Percentiles rank a stretch among this genome's conserved stretches.
These are phyloP conservation scores for Lampropteryx suffumata DNA, from an alignment of 2,888 invertebrate species.

Conservation along the genomic window DNA sequence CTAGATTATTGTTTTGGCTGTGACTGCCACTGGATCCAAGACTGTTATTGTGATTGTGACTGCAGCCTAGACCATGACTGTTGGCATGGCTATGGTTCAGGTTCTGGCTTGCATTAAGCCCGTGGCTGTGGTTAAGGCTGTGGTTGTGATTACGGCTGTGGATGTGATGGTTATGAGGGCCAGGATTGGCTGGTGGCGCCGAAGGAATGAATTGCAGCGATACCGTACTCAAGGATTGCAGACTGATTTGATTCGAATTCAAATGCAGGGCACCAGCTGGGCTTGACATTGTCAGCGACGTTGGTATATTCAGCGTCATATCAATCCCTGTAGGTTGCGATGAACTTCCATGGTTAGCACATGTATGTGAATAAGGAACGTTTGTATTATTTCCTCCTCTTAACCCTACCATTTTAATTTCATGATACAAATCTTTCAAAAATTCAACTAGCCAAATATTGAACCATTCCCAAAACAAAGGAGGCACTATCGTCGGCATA, in stretches of 20 bases:
- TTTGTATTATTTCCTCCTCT: slow-evolving; percentile 67
- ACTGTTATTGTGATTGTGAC: slow-evolving; percentile 9
- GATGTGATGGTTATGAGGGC: slow-evolving; percentile 21
- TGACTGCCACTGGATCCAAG: slow-evolving; percentile 4
- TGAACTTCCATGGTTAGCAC: slow-evolving; percentile 62
- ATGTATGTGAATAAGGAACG: slow-evolving; percentile 60
- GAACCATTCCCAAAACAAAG: slow-evolving; percentile 78
- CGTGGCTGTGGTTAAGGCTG: slow-evolving; percentile 21
- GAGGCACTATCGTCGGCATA: slow-evolving; percentile 71
- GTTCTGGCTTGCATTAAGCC: slow-evolving; percentile 13
- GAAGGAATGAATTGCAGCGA: slow-evolving; percentile 60
- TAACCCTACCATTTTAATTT: slow-evolving; percentile 76
- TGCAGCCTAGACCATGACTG: slow-evolving; percentile 1
- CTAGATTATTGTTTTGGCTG: slow-evolving; percentile 15
- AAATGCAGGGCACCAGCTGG: slow-evolving; percentile 52
- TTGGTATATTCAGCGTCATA: slow-evolving; percentile 64
- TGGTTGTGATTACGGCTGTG: slow-evolving; percentile 29
- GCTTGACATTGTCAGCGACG: slow-evolving; percentile 63
- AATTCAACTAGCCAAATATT: slow-evolving; percentile 74
- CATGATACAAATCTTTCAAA: slow-evolving; percentile 76
- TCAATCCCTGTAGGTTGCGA: slow-evolving; percentile 59
- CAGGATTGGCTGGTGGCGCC: slow-evolving; percentile 23
- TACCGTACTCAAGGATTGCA: slow-evolving; percentile 59
- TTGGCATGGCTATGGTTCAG: slow-evolving; percentile 3
- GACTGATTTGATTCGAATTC: slow-evolving; percentile 58